These are phyloP conservation scores for Mizuhopecten yessoensis DNA, from an alignment of 1,140 invertebrate genomes.

Conservation along the genomic window DNA sequence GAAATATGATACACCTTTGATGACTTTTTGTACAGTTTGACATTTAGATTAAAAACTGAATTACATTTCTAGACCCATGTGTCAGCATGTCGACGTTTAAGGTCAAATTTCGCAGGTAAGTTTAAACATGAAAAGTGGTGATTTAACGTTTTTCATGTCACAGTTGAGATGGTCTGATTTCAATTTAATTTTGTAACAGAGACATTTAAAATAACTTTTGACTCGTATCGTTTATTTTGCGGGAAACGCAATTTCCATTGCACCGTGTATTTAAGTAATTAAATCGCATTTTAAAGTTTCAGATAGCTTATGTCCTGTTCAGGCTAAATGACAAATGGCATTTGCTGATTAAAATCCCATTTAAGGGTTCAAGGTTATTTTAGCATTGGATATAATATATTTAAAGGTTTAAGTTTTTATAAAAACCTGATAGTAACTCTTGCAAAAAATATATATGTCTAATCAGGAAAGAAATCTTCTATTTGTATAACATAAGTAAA, in stretches of 20 bases:
- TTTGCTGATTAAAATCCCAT: neutral
- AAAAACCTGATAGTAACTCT: too few species aligned
- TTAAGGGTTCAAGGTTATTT: too few species aligned
- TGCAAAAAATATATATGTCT: too few species aligned
- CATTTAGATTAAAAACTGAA: neutral
- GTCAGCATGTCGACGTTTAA: neutral
- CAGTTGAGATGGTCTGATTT: neutral
- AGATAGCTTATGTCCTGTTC: neutral
- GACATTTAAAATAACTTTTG: slow-evolving; percentile 28
- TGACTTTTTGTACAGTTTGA: neutral
- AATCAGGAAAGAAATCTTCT: too few species aligned
- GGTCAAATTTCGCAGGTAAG: neutral
- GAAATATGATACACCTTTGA: neutral
- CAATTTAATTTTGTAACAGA: too few species aligned
- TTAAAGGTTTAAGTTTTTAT: too few species aligned
- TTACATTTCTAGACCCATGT: neutral
- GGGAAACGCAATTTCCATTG: neutral
- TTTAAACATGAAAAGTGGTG: neutral
- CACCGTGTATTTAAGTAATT: neutral
- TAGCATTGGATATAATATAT: too few species aligned
- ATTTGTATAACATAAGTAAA: too few species aligned
- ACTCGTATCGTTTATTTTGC: neutral
- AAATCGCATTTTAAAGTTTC: neutral
- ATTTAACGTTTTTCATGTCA: neutral
- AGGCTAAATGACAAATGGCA: neutral